Conservation (phyloP, 2,797 vertebrate genomes). For the Psittacula echo region DNA sequence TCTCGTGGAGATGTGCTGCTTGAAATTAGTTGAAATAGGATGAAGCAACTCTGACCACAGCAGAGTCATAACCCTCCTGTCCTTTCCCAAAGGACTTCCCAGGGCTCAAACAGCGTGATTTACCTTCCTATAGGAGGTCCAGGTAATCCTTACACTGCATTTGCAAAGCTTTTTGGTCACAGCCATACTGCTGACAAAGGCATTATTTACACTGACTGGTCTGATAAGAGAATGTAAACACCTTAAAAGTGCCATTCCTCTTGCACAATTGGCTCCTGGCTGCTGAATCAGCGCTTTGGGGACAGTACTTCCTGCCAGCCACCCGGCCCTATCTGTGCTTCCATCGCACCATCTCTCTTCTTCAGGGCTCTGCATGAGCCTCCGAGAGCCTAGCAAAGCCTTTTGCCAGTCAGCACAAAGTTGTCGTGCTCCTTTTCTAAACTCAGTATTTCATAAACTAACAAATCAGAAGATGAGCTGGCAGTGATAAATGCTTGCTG, state of each 20-base stretch:
- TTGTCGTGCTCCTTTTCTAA: background rate
- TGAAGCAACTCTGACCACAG: background rate
- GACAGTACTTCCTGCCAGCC: conserved; percentile 30
- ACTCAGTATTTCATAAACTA: background rate
- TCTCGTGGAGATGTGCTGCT: background rate
- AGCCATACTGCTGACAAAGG: conserved; percentile 32
- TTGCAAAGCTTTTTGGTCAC: conserved; percentile 36
- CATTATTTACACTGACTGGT: conserved; percentile 28
- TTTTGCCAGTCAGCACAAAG: background rate
- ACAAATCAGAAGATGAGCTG: background rate
- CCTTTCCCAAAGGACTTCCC: background rate
- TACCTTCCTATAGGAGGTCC: background rate
- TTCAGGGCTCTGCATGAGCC: background rate
- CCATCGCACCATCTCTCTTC: background rate
- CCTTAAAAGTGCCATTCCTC: conserved; percentile 50
- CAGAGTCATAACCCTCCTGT: background rate
- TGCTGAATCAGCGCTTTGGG: conserved; percentile 66
- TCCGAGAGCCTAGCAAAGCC: background rate
- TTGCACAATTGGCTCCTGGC: conserved; percentile 52
- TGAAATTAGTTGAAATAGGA: background rate
- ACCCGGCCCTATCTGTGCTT: background rate
- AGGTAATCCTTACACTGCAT: background rate
- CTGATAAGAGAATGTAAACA: conserved; percentile 48
- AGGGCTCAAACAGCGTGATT: background rate
- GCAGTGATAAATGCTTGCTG: background rate